Evolutionary conservation across 2,888 invertebrate genomes (phyloP), one percentile per base, ranked within the genome.

Genomic region (Drosophila paucipuncta): DNA sequence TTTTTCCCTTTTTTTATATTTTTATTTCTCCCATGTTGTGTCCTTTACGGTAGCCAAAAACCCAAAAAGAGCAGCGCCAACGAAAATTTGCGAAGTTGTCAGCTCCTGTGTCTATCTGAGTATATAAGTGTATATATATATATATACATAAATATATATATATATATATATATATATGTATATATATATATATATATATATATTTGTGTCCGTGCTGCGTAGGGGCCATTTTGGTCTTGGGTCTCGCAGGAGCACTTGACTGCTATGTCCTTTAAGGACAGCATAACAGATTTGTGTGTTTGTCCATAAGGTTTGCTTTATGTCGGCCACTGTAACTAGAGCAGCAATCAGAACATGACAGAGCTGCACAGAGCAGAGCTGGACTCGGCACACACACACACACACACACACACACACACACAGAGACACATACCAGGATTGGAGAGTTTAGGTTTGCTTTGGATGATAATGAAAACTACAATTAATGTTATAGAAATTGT

Each of bases 301-400:
- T 75, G 80, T 52, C 49, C 78, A 80, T 61, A 72, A 76, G 70
- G 73, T 60, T 72, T 81, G 63, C 63, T 61, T 64, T 57, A 81
- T 77, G 78, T 79, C 77, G 77, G 78, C 73, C 78, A 78, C 41
- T 50, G 66, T 60, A 87, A 87, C 73, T 85, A 69, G 76, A 85
- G 76, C 85, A 78, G 66, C 64, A 83, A 81, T 73, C 73, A 61
- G 53, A 41, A 53, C 49, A 71, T 13, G 41, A 43, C 52, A 30
- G n/a, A 30, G 33, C 47, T 25, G 47, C 30, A 30, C 67, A 55
- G 57, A 37, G 43, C 30, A 30, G n/a, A 30, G 37, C 47, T 25
- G 47, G 25, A 25, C 49, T 58, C 50, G 53, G 53, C 62, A 22
- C 22, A 22, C 22, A 22, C 22, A 22, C 22, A 22, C 22, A 22